Percentiles rank a stretch among this genome's conserved stretches.
Evolutionary conservation across 2,113 vertebrate genomes (phyloP).

Genomic region (Anolis sagrei): DNA sequence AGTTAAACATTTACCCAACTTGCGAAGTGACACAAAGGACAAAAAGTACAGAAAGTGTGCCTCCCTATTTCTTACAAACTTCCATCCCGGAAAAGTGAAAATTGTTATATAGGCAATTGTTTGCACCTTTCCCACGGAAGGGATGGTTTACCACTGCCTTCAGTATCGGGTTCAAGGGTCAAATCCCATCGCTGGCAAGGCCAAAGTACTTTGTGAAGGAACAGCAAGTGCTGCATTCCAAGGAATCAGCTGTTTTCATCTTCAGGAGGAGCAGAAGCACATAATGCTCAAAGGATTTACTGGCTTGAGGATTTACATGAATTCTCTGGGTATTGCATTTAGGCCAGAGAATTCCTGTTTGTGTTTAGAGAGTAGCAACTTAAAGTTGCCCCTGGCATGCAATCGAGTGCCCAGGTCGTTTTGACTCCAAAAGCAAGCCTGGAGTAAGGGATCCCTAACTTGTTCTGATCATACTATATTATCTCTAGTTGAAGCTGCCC

Average conservation of each 20-base stretch:
- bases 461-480: too few species aligned
- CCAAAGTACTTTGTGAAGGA: slow-evolving; percentile 41
- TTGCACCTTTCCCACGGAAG: background rate
- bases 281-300: too few species aligned
- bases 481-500: too few species aligned
- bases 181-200: background rate
- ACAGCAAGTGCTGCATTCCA: background rate
- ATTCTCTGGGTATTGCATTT: too few species aligned
- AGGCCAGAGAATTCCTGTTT: too few species aligned
- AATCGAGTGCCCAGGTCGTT: too few species aligned
- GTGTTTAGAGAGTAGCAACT: too few species aligned
- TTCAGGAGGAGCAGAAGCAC: background rate
- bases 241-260: background rate
- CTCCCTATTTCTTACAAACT: slow-evolving; percentile 36
- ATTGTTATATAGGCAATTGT: slow-evolving; percentile 15
- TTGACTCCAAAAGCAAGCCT: too few species aligned
- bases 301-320: too few species aligned
- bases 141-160: background rate
- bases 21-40: slow-evolving; percentile 12
- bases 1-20: slow-evolving; percentile 72
- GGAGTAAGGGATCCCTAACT: too few species aligned
- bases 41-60: slow-evolving; percentile 33
- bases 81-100: slow-evolving; percentile 26
- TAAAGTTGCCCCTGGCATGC: too few species aligned
- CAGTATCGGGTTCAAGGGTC: background rate